phyloP scores from a whole-genome alignment of 2,888 invertebrate species.

The Anorthoa munda region DNA sequence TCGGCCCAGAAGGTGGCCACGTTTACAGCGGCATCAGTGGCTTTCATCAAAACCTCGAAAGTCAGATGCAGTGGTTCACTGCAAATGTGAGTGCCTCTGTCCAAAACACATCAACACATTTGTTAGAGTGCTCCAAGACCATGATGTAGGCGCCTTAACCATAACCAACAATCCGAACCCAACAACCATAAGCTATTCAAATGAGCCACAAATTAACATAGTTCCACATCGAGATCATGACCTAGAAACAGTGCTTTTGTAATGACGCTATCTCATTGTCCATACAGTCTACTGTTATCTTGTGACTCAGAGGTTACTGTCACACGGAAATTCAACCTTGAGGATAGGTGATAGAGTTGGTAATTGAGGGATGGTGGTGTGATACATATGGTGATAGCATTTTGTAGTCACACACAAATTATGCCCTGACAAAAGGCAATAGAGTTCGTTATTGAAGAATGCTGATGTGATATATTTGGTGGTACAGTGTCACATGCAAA shows the following conservation, averaged over 20 bases:
- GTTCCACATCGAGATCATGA: constrained; percentile 58
- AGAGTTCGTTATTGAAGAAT: background rate
- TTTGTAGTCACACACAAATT: constrained; percentile 10
- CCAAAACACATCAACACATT: too few relatives aligned
- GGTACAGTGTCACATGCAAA: background rate
- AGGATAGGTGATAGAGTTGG: constrained; percentile 12
- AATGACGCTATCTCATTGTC: constrained; percentile 56
- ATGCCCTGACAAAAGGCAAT: background rate
- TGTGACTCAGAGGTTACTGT: constrained; percentile 51
- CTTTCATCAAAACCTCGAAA: too few relatives aligned
- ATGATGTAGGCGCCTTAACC: constrained; percentile 35
- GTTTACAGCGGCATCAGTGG: too few relatives aligned
- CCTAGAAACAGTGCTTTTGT: constrained; percentile 61
- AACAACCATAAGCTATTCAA: constrained; percentile 38
- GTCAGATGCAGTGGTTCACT: too few relatives aligned
- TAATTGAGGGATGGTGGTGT: background rate
- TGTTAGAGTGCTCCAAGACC: constrained; percentile 7
- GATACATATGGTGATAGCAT: background rate
- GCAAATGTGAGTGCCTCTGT: too few relatives aligned
- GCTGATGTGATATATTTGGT: background rate
- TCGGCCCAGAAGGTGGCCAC: too few relatives aligned
- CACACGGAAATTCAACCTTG: constrained; percentile 27
- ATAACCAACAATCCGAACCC: constrained; percentile 24
- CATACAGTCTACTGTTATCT: constrained; percentile 61
- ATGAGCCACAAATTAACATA: constrained; percentile 52